Evolutionary conservation across 2,797 vertebrate genomes (phyloP), one percentile per base, ranked within the genome.

Genomic region (Pyrrhura leucotis): DNA sequence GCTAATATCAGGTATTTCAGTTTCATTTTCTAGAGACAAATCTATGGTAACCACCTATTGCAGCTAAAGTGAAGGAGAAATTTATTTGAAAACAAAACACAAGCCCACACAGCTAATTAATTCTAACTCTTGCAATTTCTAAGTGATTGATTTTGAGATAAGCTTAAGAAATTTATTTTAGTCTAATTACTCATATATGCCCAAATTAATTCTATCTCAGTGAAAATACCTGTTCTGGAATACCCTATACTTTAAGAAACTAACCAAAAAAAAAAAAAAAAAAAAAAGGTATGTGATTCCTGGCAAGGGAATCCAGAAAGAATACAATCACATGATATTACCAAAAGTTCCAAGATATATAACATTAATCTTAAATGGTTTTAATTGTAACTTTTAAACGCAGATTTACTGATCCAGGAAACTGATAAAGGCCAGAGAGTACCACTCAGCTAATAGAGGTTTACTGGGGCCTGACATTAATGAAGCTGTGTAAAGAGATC

Each of bases 401-500:
- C 17, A 53, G n/a, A 68, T 19, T 10, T 18, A 68, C 8, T 1
- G 12, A 76, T 39, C 4, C 40, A 77, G 40, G 29, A 63, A 65
- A 71, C 1, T 45, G 16, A 22, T 33, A 14, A 23, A 54, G 66
- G 71, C 20, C 51, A 56, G 44, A 50, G 22, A 4, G 29, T 3
- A 56, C 16, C 37, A 16, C 18, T 18, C 71, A 31, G 63, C 29
- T 10, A 23, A 69, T 1, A 62, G 23, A 81, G 56, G 22, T 56
- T 61, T 61, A 2, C 15, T 45, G 39, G 28, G 44, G 42, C 5
- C 15, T 3, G 0, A 4, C 5, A 12, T 2, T 37, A 45, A 13
- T 0, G 1, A 54, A 50, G 45, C 42, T 33, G 7, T 0, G 11
- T 23, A 73, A 47, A 68, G 62, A 68, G 19, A 58, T 28, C 8